Evolutionary conservation across 1,140 invertebrate genomes (phyloP).

Genomic region (Orussus abietinus): DNA sequence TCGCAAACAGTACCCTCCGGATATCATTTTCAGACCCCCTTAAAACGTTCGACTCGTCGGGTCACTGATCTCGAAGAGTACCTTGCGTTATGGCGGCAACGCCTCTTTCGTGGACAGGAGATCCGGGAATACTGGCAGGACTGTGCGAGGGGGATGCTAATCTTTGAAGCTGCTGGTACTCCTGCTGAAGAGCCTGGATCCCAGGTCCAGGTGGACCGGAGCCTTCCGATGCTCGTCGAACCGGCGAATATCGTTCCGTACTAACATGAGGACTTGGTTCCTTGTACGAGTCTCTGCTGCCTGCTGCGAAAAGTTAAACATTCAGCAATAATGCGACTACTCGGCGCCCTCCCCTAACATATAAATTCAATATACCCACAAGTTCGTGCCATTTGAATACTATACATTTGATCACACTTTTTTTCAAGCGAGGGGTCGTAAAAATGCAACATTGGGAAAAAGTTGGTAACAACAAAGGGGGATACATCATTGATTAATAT

Average conservation of each 20-base stretch:
- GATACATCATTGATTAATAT: too few relatives aligned
- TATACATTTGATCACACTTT: too few relatives aligned
- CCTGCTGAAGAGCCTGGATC: constrained; percentile 63
- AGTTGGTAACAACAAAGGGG: too few relatives aligned
- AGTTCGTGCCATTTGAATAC: too few relatives aligned
- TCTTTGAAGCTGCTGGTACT: constrained; percentile 68
- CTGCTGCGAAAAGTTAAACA: constrained; percentile 22
- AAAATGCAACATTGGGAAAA: too few relatives aligned
- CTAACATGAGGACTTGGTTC: constrained; percentile 48
- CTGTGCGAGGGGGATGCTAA: constrained; percentile 54
- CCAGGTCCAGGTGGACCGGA: constrained; percentile 57
- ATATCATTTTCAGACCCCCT: too few relatives aligned
- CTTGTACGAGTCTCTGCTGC: constrained; percentile 49
- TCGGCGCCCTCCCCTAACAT: too few relatives aligned
- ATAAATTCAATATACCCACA: too few relatives aligned
- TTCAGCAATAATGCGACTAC: too few relatives aligned
- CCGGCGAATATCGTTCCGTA: constrained; percentile 84
- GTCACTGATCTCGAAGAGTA: too few relatives aligned
- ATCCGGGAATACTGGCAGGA: constrained; percentile 58
- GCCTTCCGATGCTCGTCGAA: constrained; percentile 83
- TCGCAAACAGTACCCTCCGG: too few relatives aligned
- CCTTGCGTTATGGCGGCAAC: constrained; percentile 75
- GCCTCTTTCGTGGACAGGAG: constrained; percentile 64
- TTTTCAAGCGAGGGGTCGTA: too few relatives aligned
- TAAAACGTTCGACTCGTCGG: background rate